Conservation (phyloP, 2,888 invertebrate species). For the Salpingus planirostris region DNA sequence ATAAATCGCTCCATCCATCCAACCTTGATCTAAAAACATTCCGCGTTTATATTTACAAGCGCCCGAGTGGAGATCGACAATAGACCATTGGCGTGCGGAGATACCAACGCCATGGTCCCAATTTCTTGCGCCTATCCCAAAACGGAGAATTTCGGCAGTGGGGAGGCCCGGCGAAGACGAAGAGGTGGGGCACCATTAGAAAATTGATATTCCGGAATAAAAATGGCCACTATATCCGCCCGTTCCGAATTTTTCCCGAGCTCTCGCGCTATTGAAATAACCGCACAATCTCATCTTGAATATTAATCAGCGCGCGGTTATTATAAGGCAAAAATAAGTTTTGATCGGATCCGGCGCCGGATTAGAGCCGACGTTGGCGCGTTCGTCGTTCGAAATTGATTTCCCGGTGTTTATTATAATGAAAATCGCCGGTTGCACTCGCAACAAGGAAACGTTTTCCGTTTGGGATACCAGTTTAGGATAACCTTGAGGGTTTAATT, state of each 20-base stretch:
- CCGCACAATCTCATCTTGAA: too few species aligned
- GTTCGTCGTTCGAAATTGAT: slow-evolving; percentile 2
- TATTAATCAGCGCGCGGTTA: too few species aligned
- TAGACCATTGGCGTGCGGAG: too few species aligned
- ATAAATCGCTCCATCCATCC: too few species aligned
- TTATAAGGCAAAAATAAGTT: too few species aligned
- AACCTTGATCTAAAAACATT: too few species aligned
- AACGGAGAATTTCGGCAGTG: slow-evolving; percentile 4
- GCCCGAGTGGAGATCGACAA: too few species aligned
- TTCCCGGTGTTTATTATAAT: slow-evolving; percentile 1
- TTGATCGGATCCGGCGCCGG: background rate
- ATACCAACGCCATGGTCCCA: too few species aligned
- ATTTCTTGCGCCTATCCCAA: too few species aligned
- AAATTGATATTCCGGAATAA: slow-evolving; percentile 7
- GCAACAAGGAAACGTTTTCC: slow-evolving; percentile 19
- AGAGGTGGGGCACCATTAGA: slow-evolving; percentile 12
- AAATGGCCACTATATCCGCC: slow-evolving; percentile 3
- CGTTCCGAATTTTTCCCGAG: too few species aligned
- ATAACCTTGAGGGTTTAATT: slow-evolving; percentile 38
- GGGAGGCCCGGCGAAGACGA: slow-evolving; percentile 4
- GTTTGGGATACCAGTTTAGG: slow-evolving; percentile 35
- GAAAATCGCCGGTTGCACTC: slow-evolving; percentile 14
- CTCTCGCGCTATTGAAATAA: too few species aligned
- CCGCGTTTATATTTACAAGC: too few species aligned
- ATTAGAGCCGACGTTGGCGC: slow-evolving; percentile 2